Conservation (phyloP, 2,113 vertebrate species). For the Cyanoramphus novaezelandiae region DNA sequence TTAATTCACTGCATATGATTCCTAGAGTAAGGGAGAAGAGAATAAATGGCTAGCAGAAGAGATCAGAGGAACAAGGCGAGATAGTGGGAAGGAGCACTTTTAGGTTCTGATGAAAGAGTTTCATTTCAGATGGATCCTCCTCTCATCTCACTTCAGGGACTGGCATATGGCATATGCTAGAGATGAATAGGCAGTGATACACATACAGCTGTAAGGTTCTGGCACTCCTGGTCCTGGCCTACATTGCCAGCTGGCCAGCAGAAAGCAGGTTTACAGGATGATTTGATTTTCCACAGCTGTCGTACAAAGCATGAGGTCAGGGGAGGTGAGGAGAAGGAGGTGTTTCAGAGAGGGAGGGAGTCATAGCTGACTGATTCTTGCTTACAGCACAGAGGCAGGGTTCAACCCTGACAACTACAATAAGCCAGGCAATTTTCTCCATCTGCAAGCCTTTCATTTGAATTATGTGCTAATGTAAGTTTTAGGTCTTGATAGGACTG, state of each 20-base stretch:
- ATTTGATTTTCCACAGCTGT: conserved; percentile 72
- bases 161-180: conserved; percentile 55
- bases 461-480: not conserved
- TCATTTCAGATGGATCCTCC: conserved; percentile 19
- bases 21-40: not conserved
- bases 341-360: not conserved
- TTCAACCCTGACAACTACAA: not conserved
- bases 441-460: not conserved
- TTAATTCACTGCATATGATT: not conserved
- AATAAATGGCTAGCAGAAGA: not conserved
- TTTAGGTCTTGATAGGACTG: not conserved
- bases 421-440: not conserved
- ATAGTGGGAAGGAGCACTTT: not conserved
- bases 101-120: conserved; percentile 29
- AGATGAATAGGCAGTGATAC: conserved; percentile 58
- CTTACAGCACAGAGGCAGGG: not conserved
- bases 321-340: not conserved
- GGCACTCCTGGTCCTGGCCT: conserved; percentile 12
- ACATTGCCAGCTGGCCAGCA: conserved; percentile 68
- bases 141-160: not conserved
- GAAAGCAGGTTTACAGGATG: conserved; percentile 32
- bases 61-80: not conserved
- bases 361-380: not conserved
- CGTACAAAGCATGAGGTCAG: conserved; percentile 4
- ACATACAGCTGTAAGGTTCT: conserved; percentile 65